phyloP scores from a whole-genome alignment of 2,797 vertebrate genomes.

The Glossophaga mutica region DNA sequence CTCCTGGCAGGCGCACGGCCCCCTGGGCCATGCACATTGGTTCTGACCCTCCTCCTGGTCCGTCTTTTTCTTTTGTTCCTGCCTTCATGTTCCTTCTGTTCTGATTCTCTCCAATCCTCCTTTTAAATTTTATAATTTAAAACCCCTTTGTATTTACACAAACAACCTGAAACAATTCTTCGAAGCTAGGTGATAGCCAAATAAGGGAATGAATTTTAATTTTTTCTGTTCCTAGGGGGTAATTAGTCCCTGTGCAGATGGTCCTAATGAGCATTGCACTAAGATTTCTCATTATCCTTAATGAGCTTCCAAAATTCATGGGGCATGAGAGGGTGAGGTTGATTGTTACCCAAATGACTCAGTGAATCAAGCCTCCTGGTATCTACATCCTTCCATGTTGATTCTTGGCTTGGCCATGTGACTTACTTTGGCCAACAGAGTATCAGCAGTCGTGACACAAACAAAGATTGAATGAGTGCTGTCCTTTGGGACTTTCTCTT shows the following conservation, averaged over 20 bases:
- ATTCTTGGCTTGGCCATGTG: neutral
- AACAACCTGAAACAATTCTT: constrained; percentile 3
- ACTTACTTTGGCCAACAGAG: neutral
- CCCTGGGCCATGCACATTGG: neutral
- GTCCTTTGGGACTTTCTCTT: neutral
- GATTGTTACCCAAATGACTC: constrained; percentile 38
- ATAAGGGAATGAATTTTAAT: constrained; percentile 36
- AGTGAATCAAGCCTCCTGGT: constrained; percentile 38
- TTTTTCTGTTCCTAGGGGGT: constrained; percentile 1
- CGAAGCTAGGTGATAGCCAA: constrained; percentile 17
- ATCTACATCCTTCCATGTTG: neutral
- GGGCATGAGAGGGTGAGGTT: constrained; percentile 29
- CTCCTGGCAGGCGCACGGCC: neutral
- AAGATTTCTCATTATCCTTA: constrained; percentile 63
- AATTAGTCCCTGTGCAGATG: constrained; percentile 43
- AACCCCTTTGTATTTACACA: neutral
- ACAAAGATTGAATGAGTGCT: neutral
- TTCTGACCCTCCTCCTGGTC: neutral
- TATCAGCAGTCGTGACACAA: neutral
- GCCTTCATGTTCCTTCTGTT: neutral
- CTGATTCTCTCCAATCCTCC: neutral
- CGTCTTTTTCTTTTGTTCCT: neutral
- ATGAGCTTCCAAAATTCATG: constrained; percentile 66
- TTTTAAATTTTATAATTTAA: neutral
- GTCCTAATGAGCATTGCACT: constrained; percentile 45